Conservation (phyloP, 2,888 invertebrate species). For the Lithosia quadra region DNA sequence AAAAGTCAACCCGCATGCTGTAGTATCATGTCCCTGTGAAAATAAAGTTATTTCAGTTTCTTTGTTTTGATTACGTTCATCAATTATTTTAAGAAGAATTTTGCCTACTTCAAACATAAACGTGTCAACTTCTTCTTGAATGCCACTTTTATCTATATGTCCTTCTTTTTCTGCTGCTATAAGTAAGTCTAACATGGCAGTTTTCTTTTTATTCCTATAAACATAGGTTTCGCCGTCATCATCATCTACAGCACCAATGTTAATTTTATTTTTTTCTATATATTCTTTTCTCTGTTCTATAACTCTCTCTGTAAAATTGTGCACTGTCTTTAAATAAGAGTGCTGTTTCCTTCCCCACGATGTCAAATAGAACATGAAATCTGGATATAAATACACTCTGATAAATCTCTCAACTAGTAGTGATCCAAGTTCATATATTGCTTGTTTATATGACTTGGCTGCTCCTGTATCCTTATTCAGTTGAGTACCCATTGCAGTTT, state of each 20-base stretch:
- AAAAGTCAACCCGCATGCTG: conserved; percentile 61
- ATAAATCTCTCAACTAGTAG: conserved; percentile 68
- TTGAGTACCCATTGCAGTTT: conserved; percentile 90
- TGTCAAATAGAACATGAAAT: conserved; percentile 82
- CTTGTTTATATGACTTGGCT: conserved; percentile 85
- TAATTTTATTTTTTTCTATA: conserved; percentile 7
- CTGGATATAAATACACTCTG: conserved; percentile 86
- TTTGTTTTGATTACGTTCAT: background rate
- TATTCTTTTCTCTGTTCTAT: conserved; percentile 56
- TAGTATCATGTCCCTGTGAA: conserved; percentile 76
- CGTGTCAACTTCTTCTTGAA: conserved; percentile 89
- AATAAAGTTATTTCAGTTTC: background rate
- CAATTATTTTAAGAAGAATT: background rate
- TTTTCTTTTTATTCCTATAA: conserved; percentile 55
- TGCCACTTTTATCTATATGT: conserved; percentile 83
- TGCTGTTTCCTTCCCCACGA: conserved; percentile 79
- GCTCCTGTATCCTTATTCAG: conserved; percentile 74
- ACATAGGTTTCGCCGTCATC: conserved; percentile 19
- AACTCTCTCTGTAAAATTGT: conserved; percentile 74
- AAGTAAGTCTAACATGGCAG: conserved; percentile 87
- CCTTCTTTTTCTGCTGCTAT: conserved; percentile 84
- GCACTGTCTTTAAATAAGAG: conserved; percentile 65
- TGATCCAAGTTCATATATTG: conserved; percentile 78
- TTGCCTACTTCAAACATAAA: conserved; percentile 88
- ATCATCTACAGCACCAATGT: background rate